These are phyloP conservation scores for Mormyrops boulengeri DNA, from an alignment of 2,797 vertebrate species.

Conservation along the genomic window DNA sequence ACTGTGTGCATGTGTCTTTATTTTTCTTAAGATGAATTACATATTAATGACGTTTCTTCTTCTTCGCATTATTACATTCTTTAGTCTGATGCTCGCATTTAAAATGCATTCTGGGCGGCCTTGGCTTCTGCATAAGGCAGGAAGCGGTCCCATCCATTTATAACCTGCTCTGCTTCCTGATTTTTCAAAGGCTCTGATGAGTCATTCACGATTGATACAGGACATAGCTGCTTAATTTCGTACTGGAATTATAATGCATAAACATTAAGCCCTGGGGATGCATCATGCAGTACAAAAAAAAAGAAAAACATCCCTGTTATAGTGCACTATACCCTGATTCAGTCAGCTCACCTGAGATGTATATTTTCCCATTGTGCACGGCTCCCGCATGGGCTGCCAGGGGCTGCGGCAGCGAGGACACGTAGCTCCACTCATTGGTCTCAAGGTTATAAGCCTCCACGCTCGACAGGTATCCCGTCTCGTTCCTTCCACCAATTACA, in stretches of 20 bases:
- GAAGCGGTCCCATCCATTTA: not conserved
- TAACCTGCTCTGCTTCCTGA: not conserved
- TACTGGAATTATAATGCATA: not conserved
- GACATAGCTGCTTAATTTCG: not conserved
- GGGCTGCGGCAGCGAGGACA: constrained; percentile 89
- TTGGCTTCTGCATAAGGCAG: not conserved
- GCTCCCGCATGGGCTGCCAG: constrained; percentile 93
- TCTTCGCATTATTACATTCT: not conserved
- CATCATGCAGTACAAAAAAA: not conserved
- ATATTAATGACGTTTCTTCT: not conserved
- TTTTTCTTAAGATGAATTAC: not conserved
- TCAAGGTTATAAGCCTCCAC: constrained; percentile 97
- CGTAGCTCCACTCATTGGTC: constrained; percentile 95
- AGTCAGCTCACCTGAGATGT: constrained; percentile 85
- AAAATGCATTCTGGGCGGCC: not conserved
- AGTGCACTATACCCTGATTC: not conserved
- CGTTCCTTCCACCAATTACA: constrained; percentile 93
- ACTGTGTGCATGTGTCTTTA: not conserved
- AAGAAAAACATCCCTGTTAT: not conserved
- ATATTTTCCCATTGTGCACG: constrained; percentile 95
- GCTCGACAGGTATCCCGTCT: constrained; percentile 93
- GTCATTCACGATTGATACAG: not conserved
- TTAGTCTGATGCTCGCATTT: not conserved
- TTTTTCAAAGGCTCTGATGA: not conserved
- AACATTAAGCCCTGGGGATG: not conserved